Conservation (phyloP, 2,113 vertebrate species). For the Eptesicus fuscus region DNA sequence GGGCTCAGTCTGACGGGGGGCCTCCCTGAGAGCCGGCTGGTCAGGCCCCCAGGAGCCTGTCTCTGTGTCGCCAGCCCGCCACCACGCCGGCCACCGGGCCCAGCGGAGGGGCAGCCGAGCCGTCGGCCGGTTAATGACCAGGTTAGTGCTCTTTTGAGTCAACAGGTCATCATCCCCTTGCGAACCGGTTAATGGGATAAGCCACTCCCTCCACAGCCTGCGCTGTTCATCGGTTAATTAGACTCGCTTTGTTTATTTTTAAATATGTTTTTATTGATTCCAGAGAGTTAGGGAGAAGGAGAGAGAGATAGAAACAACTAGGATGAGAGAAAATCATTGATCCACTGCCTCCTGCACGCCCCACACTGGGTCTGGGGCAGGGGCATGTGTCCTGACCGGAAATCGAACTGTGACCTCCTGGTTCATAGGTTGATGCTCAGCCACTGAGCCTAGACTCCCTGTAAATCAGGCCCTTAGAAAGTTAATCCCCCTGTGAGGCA, state of each 20-base stretch:
- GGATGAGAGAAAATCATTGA: too few relatives aligned
- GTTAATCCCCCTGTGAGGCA: rapidly evolving
- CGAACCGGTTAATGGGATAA: neutral
- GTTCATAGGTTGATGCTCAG: too few relatives aligned
- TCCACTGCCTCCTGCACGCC: too few relatives aligned
- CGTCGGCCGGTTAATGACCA: rapidly evolving
- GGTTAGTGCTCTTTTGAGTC: neutral
- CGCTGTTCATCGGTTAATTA: too few relatives aligned
- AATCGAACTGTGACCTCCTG: too few relatives aligned
- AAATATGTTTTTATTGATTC: too few relatives aligned
- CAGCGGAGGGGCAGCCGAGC: neutral
- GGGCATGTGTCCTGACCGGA: too few relatives aligned
- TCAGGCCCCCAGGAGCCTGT: neutral
- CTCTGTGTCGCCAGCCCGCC: neutral
- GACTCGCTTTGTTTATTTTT: neutral
- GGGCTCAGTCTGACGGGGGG: rapidly evolving
- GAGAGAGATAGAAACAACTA: too few relatives aligned
- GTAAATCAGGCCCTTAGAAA: neutral
- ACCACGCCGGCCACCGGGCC: neutral
- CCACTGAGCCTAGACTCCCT: neutral
- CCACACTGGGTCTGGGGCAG: too few relatives aligned
- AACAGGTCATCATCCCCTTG: neutral
- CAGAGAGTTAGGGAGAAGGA: too few relatives aligned
- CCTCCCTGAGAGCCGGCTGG: neutral
- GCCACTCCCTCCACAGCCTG: neutral